Evolutionary conservation across 2,797 vertebrate species (phyloP).

Genomic region (Siniperca obscura): DNA sequence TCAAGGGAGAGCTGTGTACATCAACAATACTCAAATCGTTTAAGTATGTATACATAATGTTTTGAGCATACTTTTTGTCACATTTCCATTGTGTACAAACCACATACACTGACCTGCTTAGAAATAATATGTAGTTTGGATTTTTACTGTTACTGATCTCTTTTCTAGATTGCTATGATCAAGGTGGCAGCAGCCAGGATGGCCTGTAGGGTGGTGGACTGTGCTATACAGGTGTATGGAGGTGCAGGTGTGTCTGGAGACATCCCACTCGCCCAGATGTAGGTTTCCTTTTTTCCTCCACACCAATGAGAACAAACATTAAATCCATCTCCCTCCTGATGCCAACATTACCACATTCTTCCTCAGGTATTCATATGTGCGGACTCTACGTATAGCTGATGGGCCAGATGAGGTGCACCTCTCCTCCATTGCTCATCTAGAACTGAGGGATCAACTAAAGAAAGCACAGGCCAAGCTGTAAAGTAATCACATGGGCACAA

Average conservation of each 20-base stretch:
- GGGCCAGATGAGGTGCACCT: constrained; percentile 97
- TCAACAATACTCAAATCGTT: not conserved
- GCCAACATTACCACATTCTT: not conserved
- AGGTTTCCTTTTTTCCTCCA: constrained; percentile 71
- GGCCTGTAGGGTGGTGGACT: constrained; percentile 90
- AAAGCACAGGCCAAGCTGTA: constrained; percentile 85
- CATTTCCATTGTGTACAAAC: not conserved
- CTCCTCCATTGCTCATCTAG: constrained; percentile 88
- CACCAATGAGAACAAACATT: rapidly evolving
- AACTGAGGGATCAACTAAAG: constrained; percentile 88
- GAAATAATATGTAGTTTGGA: not conserved
- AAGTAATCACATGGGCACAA: constrained; percentile 10
- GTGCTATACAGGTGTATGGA: constrained; percentile 92
- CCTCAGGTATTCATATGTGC: constrained; percentile 85
- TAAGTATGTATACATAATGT: not conserved
- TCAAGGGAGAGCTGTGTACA: not conserved
- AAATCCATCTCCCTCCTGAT: not conserved
- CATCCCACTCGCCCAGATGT: constrained; percentile 92
- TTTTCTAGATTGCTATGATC: constrained; percentile 91
- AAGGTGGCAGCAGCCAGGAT: constrained; percentile 92
- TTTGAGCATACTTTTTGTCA: not conserved
- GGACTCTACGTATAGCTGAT: constrained; percentile 90
- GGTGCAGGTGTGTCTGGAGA: constrained; percentile 92
- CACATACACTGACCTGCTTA: not conserved
- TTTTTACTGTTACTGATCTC: not conserved